These are phyloP conservation scores for Otolemur garnettii DNA, from an alignment of 2,113 vertebrate genomes.

Conservation along the genomic window DNA sequence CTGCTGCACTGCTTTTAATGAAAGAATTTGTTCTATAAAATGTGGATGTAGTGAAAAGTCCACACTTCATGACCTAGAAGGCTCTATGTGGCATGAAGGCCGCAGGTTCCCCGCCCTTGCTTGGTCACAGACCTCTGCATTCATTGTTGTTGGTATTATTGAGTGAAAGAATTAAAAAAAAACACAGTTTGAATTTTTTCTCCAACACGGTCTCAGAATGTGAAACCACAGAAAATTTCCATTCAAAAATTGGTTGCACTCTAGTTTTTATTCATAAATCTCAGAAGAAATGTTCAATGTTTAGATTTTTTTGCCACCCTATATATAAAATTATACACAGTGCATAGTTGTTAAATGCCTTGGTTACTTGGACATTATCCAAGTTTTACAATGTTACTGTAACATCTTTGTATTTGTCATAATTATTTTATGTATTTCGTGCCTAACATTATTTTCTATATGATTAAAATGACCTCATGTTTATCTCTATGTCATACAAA, in stretches of 20 bases:
- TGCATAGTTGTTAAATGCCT: not conserved
- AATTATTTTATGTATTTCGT: not conserved
- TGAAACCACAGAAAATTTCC: slow-evolving; percentile 27
- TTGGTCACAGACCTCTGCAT: not conserved
- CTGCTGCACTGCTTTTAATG: too few relatives aligned
- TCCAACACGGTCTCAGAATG: not conserved
- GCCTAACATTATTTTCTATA: not conserved
- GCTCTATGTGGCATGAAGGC: too few relatives aligned
- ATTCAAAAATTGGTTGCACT: not conserved
- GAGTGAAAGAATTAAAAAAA: not conserved
- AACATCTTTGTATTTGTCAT: not conserved
- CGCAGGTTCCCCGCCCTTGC: too few relatives aligned
- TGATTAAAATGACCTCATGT: not conserved
- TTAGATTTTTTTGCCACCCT: not conserved
- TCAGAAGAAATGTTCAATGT: not conserved
- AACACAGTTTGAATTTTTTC: not conserved
- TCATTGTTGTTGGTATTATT: not conserved
- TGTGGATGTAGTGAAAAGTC: too few relatives aligned
- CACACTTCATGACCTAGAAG: too few relatives aligned
- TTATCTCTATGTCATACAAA: not conserved
- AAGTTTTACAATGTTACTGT: not conserved
- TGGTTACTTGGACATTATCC: not conserved
- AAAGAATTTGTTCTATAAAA: too few relatives aligned
- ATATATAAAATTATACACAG: not conserved
- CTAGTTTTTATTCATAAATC: slow-evolving; percentile 26